These are phyloP conservation scores for Trachelus stipa DNA, from an alignment of 2,888 invertebrate genomes.

Conservation along the genomic window DNA sequence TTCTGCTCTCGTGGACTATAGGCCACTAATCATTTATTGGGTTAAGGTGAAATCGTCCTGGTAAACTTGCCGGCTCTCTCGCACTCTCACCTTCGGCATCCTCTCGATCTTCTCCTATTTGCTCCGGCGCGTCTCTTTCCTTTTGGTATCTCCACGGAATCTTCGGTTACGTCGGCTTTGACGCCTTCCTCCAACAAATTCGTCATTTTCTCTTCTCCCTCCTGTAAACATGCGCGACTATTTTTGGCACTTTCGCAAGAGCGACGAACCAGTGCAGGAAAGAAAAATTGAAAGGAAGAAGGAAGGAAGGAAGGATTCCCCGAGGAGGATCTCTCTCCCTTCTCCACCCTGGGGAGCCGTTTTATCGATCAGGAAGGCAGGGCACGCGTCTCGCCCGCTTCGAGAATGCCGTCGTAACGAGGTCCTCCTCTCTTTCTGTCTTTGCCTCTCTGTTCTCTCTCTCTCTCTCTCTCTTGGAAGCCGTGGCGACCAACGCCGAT, in stretches of 20 bases:
- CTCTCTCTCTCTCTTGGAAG: conserved; percentile 6
- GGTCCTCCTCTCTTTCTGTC: conserved; percentile 46
- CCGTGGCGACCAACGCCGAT: background rate
- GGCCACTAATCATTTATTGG: conserved; percentile 47
- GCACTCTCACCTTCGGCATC: background rate
- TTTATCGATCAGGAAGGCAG: conserved; percentile 64
- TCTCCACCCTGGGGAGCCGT: conserved; percentile 6
- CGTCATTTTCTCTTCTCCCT: background rate
- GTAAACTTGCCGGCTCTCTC: conserved; percentile 1
- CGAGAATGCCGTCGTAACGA: conserved; percentile 66
- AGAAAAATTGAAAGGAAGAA: background rate
- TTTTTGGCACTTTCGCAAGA: background rate
- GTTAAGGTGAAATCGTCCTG: conserved; percentile 46
- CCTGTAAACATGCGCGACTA: background rate
- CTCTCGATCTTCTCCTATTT: background rate
- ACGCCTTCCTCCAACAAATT: background rate
- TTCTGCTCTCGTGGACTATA: conserved; percentile 32
- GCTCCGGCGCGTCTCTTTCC: background rate
- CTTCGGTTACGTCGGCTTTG: background rate
- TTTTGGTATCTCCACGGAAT: background rate
- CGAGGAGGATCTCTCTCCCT: conserved; percentile 11
- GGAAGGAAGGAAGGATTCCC: background rate
- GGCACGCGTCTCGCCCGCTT: conserved; percentile 63
- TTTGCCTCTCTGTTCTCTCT: conserved; percentile 13
- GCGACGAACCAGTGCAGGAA: background rate